Percentiles rank a stretch among this genome's conserved stretches.
phyloP scores from a whole-genome alignment of 2,888 invertebrate species.

The Neoascia interrupta region DNA sequence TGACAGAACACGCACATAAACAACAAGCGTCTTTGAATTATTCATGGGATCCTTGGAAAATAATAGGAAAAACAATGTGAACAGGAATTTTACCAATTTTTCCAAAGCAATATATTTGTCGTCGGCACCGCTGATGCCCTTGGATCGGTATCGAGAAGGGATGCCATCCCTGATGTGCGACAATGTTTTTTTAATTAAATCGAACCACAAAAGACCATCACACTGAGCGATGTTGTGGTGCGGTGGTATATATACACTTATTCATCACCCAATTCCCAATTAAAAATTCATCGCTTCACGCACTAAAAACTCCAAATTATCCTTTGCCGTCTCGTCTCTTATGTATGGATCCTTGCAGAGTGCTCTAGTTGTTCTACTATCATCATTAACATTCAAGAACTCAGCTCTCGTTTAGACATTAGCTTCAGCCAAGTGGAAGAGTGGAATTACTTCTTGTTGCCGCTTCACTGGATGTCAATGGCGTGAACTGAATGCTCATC shows the following conservation, averaged over 20 bases:
- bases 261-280: constrained; percentile 64
- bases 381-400: constrained; percentile 58
- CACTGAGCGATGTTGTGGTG: background rate
- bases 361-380: constrained; percentile 36
- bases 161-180: too few species aligned
- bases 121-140: background rate
- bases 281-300: constrained; percentile 70
- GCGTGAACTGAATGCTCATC: constrained; percentile 67
- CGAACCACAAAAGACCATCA: constrained; percentile 17
- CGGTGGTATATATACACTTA: constrained; percentile 19
- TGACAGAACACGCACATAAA: constrained; percentile 66
- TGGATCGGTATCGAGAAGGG: background rate
- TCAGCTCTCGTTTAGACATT: constrained; percentile 58
- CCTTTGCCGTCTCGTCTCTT: constrained; percentile 54
- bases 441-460: constrained; percentile 67
- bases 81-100: constrained; percentile 55
- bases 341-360: constrained; percentile 41
- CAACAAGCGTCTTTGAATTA: constrained; percentile 63
- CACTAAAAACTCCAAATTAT: constrained; percentile 69
- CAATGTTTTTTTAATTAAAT: constrained; percentile 62
- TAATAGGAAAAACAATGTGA: constrained; percentile 40
- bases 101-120: constrained; percentile 32
- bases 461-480: constrained; percentile 66
- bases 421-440: constrained; percentile 62
- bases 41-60: constrained; percentile 55